phyloP scores from a whole-genome alignment of 1,140 invertebrate genomes.

The Bombyx mandarina region DNA sequence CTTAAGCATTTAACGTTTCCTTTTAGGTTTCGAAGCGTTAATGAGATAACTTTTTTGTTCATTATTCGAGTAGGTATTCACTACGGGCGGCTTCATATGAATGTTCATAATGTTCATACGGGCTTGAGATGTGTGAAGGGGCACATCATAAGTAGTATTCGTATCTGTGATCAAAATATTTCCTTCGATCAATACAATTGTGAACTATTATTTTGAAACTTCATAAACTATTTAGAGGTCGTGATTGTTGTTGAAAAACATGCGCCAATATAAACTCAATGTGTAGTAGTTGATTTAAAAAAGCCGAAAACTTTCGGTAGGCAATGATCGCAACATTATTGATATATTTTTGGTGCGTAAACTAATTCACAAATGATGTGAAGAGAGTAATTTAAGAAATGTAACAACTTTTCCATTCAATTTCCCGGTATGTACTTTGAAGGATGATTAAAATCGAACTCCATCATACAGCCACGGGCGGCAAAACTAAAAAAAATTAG shows the following conservation, averaged over 20 bases:
- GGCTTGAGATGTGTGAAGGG: conserved; percentile 47
- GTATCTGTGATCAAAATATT: conserved; percentile 35
- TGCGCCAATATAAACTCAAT: no score
- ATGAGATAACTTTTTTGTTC: conserved; percentile 20
- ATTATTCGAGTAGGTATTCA: neutral
- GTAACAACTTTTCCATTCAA: conserved; percentile 9
- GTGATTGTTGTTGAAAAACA: no score
- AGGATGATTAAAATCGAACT: no score
- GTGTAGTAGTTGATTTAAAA: no score
- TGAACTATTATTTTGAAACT: no score
- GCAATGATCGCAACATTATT: no score
- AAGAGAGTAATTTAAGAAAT: conserved; percentile 3
- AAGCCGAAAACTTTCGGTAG: no score
- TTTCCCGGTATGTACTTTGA: neutral
- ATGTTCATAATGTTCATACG: conserved; percentile 58
- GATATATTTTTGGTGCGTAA: no score
- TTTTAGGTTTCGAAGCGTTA: conserved; percentile 15
- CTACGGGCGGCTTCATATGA: conserved; percentile 19
- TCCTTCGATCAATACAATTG: neutral
- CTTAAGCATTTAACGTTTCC: conserved; percentile 8
- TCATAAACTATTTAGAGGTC: no score
- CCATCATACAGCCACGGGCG: conserved; percentile 49
- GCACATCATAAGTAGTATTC: conserved; percentile 25
- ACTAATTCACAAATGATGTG: neutral
- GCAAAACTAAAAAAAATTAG: conserved; percentile 54